phyloP scores from a whole-genome alignment of 2,888 invertebrate species.

The Ichneumoninae sp. region DNA sequence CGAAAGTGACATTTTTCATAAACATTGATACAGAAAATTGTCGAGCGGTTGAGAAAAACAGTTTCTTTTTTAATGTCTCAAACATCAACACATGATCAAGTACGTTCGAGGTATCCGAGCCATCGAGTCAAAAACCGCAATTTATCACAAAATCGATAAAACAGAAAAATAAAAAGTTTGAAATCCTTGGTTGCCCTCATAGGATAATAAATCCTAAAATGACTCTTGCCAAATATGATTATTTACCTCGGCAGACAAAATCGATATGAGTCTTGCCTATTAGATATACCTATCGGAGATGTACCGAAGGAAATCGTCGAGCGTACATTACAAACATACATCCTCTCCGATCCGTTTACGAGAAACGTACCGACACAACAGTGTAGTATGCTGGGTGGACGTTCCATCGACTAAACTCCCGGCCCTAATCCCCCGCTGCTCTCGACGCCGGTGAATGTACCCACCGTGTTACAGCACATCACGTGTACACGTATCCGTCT shows the following conservation, averaged over 20 bases:
- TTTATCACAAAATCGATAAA: neutral
- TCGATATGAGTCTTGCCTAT: neutral
- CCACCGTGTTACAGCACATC: neutral
- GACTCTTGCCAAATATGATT: neutral
- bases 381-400: constrained; percentile 5
- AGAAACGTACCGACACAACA: neutral
- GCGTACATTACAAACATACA: neutral
- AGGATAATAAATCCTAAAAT: neutral
- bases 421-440: constrained; percentile 13
- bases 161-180: neutral
- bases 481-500: neutral
- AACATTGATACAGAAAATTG: neutral
- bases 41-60: neutral
- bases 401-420: constrained; percentile 46
- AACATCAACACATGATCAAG: too few species aligned
- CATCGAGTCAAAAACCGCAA: neutral
- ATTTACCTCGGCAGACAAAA: neutral
- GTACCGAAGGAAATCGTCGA: constrained; percentile 3
- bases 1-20: neutral
- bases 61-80: neutral
- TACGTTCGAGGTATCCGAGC: neutral
- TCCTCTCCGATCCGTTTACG: constrained; percentile 28
- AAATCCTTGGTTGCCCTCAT: neutral
- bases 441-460: neutral
- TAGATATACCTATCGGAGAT: neutral